Evolutionary conservation across 1,140 invertebrate genomes (phyloP), one percentile per base, ranked within the genome.

Genomic region (Goniozus legneri): DNA sequence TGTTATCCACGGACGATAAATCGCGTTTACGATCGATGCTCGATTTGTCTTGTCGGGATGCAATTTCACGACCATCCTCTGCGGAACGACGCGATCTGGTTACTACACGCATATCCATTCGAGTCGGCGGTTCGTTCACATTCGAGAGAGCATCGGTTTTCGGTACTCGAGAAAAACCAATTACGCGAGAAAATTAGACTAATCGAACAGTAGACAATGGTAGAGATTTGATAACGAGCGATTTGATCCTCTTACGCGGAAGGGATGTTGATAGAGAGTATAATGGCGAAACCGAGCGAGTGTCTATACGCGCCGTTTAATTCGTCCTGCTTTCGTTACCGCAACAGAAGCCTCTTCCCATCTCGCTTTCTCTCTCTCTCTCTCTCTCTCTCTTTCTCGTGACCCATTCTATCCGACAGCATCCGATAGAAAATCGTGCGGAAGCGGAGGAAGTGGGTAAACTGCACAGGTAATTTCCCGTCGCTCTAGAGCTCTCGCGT

Each of bases 261-360:
- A 27, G 24, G 24, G 10, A 27, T 6, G 24, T 10, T n/a, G 24
- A 27, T 6, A 4, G 24, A 27, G 24, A 27, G 24, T 6, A 27
- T 27, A 27, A 27, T 10, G 24, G 10, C 24, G 10, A 27, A 27
- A 10, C 4, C 24, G 24, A 27, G 4, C 24, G 24, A 27, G 10
- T 6, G 24, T 27, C 10, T 6, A 27, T 4, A 27, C 24, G 24
- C 24, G 24, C 24, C 10, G 27, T 30, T 50, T 47, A 47, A 54
- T 44, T 31, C 30, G 34, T 31, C 31, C 39, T 33, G 38, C 31
- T 58, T 56, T 56, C 43, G 47, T 56, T 53, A 47, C n/a, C n/a
- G n/a, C n/a, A n/a, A n/a, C n/a, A n/a, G n/a, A n/a, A n/a, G n/a
- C n/a, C n/a, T n/a, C n/a, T n/a, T n/a, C n/a, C n/a, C n/a, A n/a